phyloP scores from a whole-genome alignment of 1,140 invertebrate genomes.

The Trichonephila inaurata region DNA sequence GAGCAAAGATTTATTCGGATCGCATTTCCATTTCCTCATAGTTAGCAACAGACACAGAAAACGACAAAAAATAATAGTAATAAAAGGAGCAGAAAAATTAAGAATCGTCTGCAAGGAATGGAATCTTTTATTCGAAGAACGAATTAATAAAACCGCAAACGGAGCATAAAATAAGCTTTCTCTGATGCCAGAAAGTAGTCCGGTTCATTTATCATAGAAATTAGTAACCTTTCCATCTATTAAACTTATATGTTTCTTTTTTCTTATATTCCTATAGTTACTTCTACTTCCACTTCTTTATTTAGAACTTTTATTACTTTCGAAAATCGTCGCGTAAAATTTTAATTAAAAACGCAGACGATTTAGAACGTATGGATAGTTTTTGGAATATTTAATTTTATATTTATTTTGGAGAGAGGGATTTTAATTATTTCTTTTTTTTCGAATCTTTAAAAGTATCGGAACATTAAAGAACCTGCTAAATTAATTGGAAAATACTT shows the following conservation, averaged over 20 bases:
- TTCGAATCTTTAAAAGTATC: neutral
- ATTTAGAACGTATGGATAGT: neutral
- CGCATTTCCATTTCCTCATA: conserved; percentile 13
- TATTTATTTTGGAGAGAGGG: neutral
- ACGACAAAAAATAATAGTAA: neutral
- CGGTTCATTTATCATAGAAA: conserved; percentile 13
- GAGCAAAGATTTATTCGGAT: conserved; percentile 6
- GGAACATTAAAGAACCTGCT: neutral
- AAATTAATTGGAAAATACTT: conserved; percentile 18
- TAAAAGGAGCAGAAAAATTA: neutral
- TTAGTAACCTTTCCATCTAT: neutral
- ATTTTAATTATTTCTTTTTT: neutral
- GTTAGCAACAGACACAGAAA: conserved; percentile 6
- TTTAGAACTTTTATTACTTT: neutral
- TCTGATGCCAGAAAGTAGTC: neutral
- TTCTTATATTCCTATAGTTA: neutral
- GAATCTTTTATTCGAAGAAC: conserved; percentile 5
- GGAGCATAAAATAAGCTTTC: conserved; percentile 26
- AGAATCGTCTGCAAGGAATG: neutral
- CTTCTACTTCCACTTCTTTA: neutral
- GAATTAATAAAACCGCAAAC: conserved; percentile 23
- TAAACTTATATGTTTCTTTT: conserved; percentile 9
- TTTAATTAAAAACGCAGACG: neutral
- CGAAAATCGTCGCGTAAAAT: neutral
- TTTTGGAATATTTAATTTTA: neutral